A percentile compares a stretch with the other conserved stretches of the same genome.
Conservation (phyloP, 2,888 invertebrate genomes). For the Octonoba sinensis region DNA sequence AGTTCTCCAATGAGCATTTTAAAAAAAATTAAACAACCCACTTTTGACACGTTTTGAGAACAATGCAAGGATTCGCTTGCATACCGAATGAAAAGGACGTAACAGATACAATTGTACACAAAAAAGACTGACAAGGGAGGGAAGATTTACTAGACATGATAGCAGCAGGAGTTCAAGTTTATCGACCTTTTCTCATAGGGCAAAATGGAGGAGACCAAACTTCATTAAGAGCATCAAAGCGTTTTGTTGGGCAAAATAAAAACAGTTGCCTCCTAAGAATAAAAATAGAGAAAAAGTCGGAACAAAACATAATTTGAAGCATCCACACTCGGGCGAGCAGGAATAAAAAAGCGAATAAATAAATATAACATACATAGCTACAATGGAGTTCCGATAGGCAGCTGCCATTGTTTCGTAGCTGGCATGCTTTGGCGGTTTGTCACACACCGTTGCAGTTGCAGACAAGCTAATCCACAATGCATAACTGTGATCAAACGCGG, state of each 20-base stretch:
- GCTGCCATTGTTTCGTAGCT: constrained; percentile 38
- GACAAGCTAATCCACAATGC: too few species aligned
- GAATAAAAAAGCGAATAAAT: constrained; percentile 28
- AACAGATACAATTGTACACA: too few species aligned
- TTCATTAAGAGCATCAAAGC: constrained; percentile 42
- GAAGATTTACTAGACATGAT: too few species aligned
- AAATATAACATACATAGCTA: constrained; percentile 26
- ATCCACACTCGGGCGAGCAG: constrained; percentile 41
- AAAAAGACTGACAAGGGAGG: too few species aligned
- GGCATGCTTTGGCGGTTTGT: constrained; percentile 33
- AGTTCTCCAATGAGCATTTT: too few species aligned
- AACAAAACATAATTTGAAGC: constrained; percentile 22
- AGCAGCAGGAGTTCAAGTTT: constrained; percentile 14
- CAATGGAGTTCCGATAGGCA: constrained; percentile 52
- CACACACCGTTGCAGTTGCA: constrained; percentile 3
- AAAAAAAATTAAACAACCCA: too few species aligned
- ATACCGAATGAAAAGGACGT: too few species aligned
- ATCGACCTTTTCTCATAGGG: constrained; percentile 20
- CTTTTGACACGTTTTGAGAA: too few species aligned
- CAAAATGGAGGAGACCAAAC: constrained; percentile 11
- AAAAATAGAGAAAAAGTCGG: constrained; percentile 13
- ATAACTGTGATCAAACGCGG: too few species aligned
- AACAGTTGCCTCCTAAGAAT: background rate
- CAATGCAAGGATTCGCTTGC: too few species aligned
- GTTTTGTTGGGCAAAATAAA: constrained; percentile 22